These are phyloP conservation scores for Lophotis ruficrista DNA, from an alignment of 2,113 vertebrate genomes.

Conservation along the genomic window DNA sequence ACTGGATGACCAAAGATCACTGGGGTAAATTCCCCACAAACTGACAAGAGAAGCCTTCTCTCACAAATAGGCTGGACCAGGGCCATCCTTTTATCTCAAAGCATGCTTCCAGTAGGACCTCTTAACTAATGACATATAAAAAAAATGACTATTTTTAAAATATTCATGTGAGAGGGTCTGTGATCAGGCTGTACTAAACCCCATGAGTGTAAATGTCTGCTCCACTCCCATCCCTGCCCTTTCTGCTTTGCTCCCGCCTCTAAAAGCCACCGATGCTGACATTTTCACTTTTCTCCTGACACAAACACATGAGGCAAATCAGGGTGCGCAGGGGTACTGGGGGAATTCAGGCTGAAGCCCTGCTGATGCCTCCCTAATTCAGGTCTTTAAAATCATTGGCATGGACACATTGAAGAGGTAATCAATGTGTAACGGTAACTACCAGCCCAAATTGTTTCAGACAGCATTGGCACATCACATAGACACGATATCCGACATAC, in stretches of 20 bases:
- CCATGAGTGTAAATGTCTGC: background rate
- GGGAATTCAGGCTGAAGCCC: background rate
- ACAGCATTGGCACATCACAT: background rate
- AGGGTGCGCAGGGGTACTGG: background rate
- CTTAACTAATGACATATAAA: background rate
- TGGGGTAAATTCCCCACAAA: background rate
- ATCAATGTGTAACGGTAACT: fast-evolving
- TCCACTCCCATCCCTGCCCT: background rate
- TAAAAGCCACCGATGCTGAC: background rate
- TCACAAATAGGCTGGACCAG: background rate
- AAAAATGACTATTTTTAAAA: background rate
- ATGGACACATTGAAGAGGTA: fast-evolving
- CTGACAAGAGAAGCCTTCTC: background rate
- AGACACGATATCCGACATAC: background rate
- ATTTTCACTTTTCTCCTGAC: background rate
- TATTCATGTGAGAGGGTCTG: background rate
- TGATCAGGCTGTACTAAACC: background rate
- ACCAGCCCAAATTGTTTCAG: background rate
- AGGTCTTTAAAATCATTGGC: background rate
- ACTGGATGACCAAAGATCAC: background rate
- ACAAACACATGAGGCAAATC: background rate
- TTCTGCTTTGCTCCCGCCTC: background rate
- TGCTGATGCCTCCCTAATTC: background rate
- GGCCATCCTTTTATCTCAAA: background rate
- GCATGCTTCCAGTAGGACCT: background rate